These are phyloP conservation scores for Pherbina coryleti DNA, from an alignment of 2,888 invertebrate genomes.

Conservation along the genomic window DNA sequence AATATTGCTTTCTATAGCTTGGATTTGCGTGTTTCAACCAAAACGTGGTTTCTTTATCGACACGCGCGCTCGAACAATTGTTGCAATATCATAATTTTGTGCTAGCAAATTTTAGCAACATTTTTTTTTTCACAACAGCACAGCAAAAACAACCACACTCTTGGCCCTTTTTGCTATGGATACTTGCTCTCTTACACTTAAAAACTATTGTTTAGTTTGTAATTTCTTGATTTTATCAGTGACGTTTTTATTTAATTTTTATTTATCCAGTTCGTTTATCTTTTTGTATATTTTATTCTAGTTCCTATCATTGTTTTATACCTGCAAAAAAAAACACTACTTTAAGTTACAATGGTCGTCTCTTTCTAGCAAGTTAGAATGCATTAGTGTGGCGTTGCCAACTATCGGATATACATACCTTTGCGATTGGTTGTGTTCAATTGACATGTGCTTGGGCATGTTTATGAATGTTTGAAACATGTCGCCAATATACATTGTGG, in stretches of 20 bases:
- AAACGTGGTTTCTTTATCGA: not conserved
- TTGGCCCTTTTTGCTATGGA: not conserved
- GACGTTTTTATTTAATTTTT: not conserved
- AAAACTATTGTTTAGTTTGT: not conserved
- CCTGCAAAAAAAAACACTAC: constrained; percentile 4
- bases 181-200: no score
- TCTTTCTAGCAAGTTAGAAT: not conserved
- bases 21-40: no score
- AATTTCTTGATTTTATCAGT: not conserved
- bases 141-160: constrained; percentile 6
- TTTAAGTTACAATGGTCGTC: not conserved
- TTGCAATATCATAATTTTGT: not conserved
- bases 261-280: not conserved
- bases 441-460: no score
- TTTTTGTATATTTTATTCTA: constrained; percentile 6
- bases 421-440: no score
- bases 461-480: no score
- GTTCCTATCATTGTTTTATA: not conserved
- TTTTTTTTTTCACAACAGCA: constrained; percentile 2
- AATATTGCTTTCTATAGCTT: no score
- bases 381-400: not conserved
- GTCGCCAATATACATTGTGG: no score
- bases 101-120: not conserved
- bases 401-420: not conserved
- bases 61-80: not conserved